Base-by-base conservation (phyloP, 2,113 vertebrate genomes). In the Tetrao urogallus region DNA sequence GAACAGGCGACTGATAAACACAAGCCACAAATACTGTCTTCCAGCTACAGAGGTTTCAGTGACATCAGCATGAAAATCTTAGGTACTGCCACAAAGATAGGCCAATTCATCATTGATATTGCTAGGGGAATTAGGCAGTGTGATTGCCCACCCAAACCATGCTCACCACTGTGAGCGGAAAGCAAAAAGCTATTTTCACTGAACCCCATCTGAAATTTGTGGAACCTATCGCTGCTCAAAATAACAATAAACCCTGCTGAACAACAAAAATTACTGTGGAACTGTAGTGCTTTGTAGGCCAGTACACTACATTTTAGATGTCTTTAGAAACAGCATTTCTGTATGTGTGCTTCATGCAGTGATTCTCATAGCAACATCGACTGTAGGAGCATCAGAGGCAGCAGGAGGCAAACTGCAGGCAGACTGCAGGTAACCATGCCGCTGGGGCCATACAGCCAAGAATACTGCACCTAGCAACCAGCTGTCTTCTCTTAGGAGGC, bases 361-460 rank as follows among this genome's bases (percentile, higher is more conserved):
- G 20, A 9, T n/a, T 15, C 67, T 25, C 13, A 32, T 48, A 52
- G 69, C 5, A 8, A 1, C 45, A 3, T 1, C 2, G 16, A 5
- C 4, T 2, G 52, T 1, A 20, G 74, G n/a, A 67, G n/a, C 60
- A 21, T 1, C 30, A 2, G 82, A 1, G 13, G 69, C 28, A 19
- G 69, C 27, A 5, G 63, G 2, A 7, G 28, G 42, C 1, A 54
- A 47, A n/a, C n/a, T 21, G 42, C 3, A n/a, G 63, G 21, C 5
- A 24, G 8, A 2, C 0, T 7, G 40, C 1, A 20, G 52, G 52
- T 19, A 25, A 54, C 13, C 2, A 10, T 50, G 73, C 21, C 38
- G 17, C 13, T 56, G 1, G 15, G 36, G 3, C 69, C 72, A 16
- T 6, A 3, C 3, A 3, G 11, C 52, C 6, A 11, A 3, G 11